These are phyloP conservation scores for Heliornis fulica DNA, from an alignment of 2,113 vertebrate genomes.

Conservation along the genomic window DNA sequence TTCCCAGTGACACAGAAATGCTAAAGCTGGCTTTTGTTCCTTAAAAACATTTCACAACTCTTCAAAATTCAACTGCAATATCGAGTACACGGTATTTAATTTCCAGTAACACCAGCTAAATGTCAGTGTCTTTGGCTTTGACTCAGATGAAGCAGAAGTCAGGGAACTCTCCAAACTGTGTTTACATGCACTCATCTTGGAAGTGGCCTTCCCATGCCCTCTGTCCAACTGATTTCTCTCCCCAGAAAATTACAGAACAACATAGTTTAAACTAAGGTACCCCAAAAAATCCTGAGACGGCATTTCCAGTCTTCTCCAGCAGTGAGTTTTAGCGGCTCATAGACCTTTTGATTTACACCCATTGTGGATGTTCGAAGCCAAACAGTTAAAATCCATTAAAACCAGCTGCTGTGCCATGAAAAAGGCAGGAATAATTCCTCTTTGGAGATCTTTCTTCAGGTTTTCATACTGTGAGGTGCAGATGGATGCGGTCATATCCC, in stretches of 20 bases:
- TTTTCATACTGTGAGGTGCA: background rate
- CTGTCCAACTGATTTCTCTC: background rate
- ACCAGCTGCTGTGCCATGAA: background rate
- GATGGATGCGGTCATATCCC: background rate
- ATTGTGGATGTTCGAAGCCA: background rate
- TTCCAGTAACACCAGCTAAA: background rate
- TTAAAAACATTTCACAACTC: background rate
- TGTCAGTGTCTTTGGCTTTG: background rate
- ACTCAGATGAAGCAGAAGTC: background rate
- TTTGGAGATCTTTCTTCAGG: background rate
- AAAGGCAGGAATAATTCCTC: background rate
- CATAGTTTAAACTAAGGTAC: background rate
- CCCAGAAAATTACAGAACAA: background rate
- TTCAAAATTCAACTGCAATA: background rate
- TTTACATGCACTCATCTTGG: background rate
- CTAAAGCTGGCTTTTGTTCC: background rate
- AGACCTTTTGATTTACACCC: background rate
- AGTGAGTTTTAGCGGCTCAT: background rate
- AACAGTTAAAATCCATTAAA: slow-evolving; percentile 35
- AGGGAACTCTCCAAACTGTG: background rate
- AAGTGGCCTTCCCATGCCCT: background rate
- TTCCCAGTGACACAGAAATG: background rate
- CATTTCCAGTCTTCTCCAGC: background rate
- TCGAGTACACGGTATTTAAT: background rate
- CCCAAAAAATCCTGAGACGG: background rate